These are phyloP conservation scores for Zaprionus ghesquierei DNA, from an alignment of 1,140 invertebrate species.

Conservation along the genomic window DNA sequence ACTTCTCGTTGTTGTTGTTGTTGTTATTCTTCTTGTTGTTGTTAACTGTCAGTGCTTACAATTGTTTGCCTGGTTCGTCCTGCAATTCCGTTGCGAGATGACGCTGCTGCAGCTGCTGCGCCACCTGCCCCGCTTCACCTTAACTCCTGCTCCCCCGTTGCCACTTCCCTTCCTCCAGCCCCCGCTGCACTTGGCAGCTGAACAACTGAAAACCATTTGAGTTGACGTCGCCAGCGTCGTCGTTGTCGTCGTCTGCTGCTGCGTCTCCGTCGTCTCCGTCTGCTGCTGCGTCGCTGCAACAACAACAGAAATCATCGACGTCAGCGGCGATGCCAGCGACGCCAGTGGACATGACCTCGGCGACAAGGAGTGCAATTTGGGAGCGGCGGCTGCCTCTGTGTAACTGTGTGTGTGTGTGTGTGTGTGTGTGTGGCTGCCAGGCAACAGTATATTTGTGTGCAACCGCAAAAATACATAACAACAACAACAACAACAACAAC, in stretches of 20 bases:
- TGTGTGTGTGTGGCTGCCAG: constrained; percentile 40
- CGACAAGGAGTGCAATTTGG: constrained; percentile 59
- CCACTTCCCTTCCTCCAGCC: neutral
- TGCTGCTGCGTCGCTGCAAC: neutral
- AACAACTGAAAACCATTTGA: constrained; percentile 73
- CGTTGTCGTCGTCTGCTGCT: constrained; percentile 34
- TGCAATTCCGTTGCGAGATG: constrained; percentile 47
- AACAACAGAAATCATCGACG: constrained; percentile 48
- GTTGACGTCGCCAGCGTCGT: constrained; percentile 44
- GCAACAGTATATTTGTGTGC: constrained; percentile 76
- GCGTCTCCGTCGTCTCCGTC: neutral
- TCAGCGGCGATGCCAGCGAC: constrained; percentile 65
- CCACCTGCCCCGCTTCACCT: constrained; percentile 47
- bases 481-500: constrained; percentile 10
- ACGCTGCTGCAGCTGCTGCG: constrained; percentile 28
- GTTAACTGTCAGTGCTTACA: constrained; percentile 75
- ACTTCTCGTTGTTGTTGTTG: constrained; percentile 31
- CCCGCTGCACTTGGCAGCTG: constrained; percentile 65
- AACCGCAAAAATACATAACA: constrained; percentile 68
- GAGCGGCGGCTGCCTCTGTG: constrained; percentile 4
- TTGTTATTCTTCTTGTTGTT: constrained; percentile 57
- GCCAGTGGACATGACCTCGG: constrained; percentile 72
- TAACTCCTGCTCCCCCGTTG: neutral
- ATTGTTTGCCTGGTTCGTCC: constrained; percentile 70
- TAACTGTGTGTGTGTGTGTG: constrained; percentile 47